Percentiles rank a stretch among this genome's conserved stretches.
phyloP scores from a whole-genome alignment of 2,888 invertebrate genomes.

The Diabrotica balteata region DNA sequence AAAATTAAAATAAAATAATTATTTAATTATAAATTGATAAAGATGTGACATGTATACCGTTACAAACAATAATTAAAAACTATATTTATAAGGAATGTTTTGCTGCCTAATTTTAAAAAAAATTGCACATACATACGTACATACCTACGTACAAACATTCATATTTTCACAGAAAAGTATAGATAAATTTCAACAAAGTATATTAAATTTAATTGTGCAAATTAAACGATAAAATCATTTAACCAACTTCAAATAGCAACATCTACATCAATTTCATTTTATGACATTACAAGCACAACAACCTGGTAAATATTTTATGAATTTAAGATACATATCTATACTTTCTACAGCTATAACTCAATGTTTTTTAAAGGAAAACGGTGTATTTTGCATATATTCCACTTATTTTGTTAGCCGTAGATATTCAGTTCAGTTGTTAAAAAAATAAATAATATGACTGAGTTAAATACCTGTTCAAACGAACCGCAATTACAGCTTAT shows the following conservation, averaged over 20 bases:
- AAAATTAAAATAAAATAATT: too few species aligned
- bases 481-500: slow-evolving; percentile 22
- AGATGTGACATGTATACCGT: too few species aligned
- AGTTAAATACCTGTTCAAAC: slow-evolving; percentile 16
- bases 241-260: not conserved
- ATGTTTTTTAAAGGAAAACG: not conserved
- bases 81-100: too few species aligned
- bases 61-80: too few species aligned
- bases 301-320: slow-evolving; percentile 2
- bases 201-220: too few species aligned
- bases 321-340: slow-evolving; percentile 2
- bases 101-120: too few species aligned
- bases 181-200: too few species aligned
- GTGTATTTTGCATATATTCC: slow-evolving; percentile 6
- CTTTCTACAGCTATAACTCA: slow-evolving; percentile 3
- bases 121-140: too few species aligned
- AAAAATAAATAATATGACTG: slow-evolving; percentile 24
- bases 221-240: too few species aligned
- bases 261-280: not conserved
- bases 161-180: too few species aligned
- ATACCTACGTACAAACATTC: too few species aligned
- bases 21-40: too few species aligned
- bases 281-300: not conserved
- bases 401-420: not conserved
- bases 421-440: not conserved